Evolutionary conservation across 2,113 vertebrate genomes (phyloP), one percentile per base, ranked within the genome.

Genomic region (Chaetops frenatus): DNA sequence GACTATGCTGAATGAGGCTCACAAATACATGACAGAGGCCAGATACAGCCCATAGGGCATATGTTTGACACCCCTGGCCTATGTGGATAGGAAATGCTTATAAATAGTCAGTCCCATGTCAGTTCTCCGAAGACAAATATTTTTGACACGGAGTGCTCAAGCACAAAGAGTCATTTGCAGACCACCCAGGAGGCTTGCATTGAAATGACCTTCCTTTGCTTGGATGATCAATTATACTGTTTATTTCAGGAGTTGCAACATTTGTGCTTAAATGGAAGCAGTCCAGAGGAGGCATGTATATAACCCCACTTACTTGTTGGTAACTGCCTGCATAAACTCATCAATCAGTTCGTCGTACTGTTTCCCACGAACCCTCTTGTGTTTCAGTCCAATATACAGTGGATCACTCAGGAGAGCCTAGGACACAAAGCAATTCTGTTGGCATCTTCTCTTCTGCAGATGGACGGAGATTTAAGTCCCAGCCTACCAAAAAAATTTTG

Each of bases 311-410:
- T 97, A 99, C 99, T 99, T 99, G 97, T 99, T 97, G 11, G 99
- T 99, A 87, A 99, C 99, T 0, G 99, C 99, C 98, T 99, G 98
- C 99, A 99, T 99, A 98, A 99, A 99, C 98, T 99, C 99, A 10
- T 99, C 99, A 69, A 99, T 94, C 90, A 99, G 98, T 4, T 99
- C 99, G 33, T 99, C 99, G 19, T 99, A 99, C 58, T 98, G 98
- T 95, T 99, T 98, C 88, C 99, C 99, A 87, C 98, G 96, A 71
- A 99, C 98, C 33, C 99, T 97, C 94, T 98, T 99, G 97, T 99
- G 99, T 95, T 99, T 99, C 97, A 99, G 98, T 81, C 99, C 99
- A 20, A 99, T 99, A 97, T 99, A 99, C 90, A 99, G 97, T 10
- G 99, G 99, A 87, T 99, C 99, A 71, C 97, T 97, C 81, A 99